Conservation (phyloP, 2,113 vertebrate genomes). For the Mirounga angustirostris region DNA sequence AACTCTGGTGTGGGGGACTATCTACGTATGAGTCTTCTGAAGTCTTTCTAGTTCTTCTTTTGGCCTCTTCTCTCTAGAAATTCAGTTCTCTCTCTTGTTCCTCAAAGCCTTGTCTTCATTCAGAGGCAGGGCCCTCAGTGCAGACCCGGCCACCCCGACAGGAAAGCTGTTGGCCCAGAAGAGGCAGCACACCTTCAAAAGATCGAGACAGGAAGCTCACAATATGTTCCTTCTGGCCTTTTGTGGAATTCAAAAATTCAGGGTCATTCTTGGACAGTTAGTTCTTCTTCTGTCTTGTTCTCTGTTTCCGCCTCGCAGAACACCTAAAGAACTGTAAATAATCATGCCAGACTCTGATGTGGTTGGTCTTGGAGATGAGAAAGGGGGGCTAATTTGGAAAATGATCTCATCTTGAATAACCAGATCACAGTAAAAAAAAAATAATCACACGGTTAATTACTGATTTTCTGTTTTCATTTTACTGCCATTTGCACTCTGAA, state of each 20-base stretch:
- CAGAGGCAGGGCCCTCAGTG: not conserved
- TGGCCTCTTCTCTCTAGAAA: conserved; percentile 8
- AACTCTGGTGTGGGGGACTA: not conserved
- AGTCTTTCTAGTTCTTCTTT: conserved; percentile 44
- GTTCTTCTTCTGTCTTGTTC: conserved; percentile 1
- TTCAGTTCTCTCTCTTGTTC: not conserved
- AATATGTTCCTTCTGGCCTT: not conserved
- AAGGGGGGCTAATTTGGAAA: conserved; percentile 56
- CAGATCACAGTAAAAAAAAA: not conserved
- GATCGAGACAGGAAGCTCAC: not conserved
- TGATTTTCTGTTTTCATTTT: conserved; percentile 63
- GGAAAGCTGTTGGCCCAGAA: not conserved
- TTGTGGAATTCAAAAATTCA: conserved; percentile 1
- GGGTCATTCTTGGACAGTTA: conserved; percentile 33
- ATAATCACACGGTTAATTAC: conserved; percentile 25
- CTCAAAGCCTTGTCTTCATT: not conserved
- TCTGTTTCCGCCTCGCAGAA: conserved; percentile 25
- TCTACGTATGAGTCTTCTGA: not conserved
- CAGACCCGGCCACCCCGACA: not conserved
- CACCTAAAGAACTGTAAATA: conserved; percentile 35
- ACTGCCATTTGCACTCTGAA: conserved; percentile 51
- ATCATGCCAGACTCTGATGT: not conserved
- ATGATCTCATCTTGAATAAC: conserved; percentile 36
- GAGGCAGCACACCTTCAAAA: not conserved
- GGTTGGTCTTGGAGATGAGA: not conserved